phyloP scores from a whole-genome alignment of 2,113 vertebrate species.

The Toxostoma redivivum region DNA sequence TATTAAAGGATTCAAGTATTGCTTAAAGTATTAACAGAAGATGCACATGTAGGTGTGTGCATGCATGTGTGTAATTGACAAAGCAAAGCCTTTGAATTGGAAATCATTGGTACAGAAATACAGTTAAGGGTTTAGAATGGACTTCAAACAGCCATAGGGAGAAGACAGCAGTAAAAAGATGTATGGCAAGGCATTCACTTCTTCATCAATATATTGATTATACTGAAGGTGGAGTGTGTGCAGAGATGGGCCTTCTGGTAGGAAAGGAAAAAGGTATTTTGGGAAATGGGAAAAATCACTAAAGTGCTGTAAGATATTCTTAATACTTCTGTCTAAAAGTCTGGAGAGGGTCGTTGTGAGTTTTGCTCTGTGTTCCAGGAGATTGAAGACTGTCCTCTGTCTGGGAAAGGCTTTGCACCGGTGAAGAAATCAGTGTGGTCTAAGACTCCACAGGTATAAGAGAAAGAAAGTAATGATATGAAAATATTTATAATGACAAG shows the following conservation, averaged over 20 bases:
- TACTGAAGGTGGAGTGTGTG: background rate
- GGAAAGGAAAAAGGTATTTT: background rate
- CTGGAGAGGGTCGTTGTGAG: background rate
- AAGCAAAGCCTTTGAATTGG: background rate
- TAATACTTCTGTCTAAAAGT: background rate
- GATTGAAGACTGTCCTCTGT: background rate
- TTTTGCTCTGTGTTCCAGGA: background rate
- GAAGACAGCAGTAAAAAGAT: background rate
- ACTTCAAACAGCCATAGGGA: background rate
- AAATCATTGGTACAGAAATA: conserved; percentile 19
- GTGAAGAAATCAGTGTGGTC: background rate
- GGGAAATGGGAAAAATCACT: background rate
- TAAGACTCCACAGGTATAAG: background rate
- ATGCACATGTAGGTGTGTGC: background rate
- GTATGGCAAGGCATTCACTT: background rate
- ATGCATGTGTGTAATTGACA: background rate
- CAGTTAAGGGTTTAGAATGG: background rate
- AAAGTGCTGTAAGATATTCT: background rate
- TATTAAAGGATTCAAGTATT: background rate
- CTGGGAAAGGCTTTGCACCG: background rate
- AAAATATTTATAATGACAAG: conserved; percentile 17
- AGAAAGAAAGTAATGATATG: background rate
- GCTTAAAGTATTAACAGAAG: background rate
- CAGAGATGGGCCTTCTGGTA: background rate
- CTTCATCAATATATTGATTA: background rate